A percentile compares a stretch with the other conserved stretches of the same genome.
Evolutionary conservation across 2,113 vertebrate species (phyloP).

Genomic region (Salminus brasiliensis): DNA sequence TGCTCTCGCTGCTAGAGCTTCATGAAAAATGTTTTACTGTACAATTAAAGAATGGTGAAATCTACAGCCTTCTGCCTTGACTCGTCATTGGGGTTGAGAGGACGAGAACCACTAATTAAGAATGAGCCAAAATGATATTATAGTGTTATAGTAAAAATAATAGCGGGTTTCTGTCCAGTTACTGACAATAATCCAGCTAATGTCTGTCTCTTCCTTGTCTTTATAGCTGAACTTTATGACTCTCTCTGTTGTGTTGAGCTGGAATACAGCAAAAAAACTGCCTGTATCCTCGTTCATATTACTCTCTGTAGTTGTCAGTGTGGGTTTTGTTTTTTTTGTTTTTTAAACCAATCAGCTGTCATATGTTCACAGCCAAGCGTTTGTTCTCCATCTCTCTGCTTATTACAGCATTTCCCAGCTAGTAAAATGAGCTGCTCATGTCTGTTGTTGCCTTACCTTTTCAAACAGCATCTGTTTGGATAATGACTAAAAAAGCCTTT

Average conservation of each 20-base stretch:
- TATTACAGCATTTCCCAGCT: not conserved
- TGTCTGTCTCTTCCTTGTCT: no score
- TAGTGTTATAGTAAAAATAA: no score
- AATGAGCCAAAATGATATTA: no score
- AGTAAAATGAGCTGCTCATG: not conserved
- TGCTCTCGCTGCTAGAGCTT: conserved; percentile 66
- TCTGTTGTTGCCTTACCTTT: not conserved
- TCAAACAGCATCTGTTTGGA: not conserved
- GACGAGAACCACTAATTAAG: not conserved
- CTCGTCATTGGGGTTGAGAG: conserved; percentile 9
- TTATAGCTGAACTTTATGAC: no score
- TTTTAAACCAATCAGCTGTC: not conserved
- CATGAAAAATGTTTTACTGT: conserved; percentile 73
- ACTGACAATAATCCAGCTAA: no score
- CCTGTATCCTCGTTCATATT: not conserved
- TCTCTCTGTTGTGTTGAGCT: no score
- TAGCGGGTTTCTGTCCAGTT: no score
- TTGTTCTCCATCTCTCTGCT: not conserved
- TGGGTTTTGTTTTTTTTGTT: no score
- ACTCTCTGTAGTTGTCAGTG: not conserved
- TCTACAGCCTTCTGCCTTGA: conserved; percentile 2
- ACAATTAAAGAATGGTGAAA: conserved; percentile 73
- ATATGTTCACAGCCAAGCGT: not conserved
- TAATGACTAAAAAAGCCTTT: not conserved
- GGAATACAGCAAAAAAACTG: not conserved